Evolutionary conservation across 2,888 invertebrate genomes (phyloP).

Genomic region (Hyalella azteca): DNA sequence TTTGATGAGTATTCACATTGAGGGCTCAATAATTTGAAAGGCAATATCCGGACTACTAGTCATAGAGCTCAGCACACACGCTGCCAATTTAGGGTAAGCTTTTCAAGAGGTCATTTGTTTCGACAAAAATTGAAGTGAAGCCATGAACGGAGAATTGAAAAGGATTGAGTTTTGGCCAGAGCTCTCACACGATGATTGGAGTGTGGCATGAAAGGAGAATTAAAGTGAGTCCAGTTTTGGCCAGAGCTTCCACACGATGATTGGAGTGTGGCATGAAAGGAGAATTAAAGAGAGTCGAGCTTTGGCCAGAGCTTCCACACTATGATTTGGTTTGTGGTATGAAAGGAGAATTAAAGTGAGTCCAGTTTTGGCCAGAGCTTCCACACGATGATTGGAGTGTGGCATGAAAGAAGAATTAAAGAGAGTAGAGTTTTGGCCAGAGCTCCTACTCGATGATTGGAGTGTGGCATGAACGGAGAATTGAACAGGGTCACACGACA

Average conservation of each 20-base stretch:
- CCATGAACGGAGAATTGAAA: constrained; percentile 27
- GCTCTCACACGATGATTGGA: constrained; percentile 26
- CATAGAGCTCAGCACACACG: constrained; percentile 23
- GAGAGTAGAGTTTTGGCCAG: constrained; percentile 2
- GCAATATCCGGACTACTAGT: constrained; percentile 25
- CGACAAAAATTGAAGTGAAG: constrained; percentile 35
- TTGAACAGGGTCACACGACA: background rate
- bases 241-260: background rate
- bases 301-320: background rate
- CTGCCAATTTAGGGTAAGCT: constrained; percentile 29
- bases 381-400: constrained; percentile 24
- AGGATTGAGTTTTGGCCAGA: background rate
- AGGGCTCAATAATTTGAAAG: constrained; percentile 14
- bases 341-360: constrained; percentile 12
- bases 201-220: background rate
- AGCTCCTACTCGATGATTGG: constrained; percentile 9
- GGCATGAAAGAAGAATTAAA: background rate
- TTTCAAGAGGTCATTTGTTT: constrained; percentile 37
- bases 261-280: background rate
- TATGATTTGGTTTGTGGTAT: constrained; percentile 1
- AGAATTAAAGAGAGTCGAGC: constrained; percentile 20
- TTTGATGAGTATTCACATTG: background rate
- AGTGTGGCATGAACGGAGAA: background rate
- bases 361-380: background rate
- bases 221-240: constrained; percentile 5